These are phyloP conservation scores for Aratinga solstitialis DNA, from an alignment of 2,797 vertebrate species.

Conservation along the genomic window DNA sequence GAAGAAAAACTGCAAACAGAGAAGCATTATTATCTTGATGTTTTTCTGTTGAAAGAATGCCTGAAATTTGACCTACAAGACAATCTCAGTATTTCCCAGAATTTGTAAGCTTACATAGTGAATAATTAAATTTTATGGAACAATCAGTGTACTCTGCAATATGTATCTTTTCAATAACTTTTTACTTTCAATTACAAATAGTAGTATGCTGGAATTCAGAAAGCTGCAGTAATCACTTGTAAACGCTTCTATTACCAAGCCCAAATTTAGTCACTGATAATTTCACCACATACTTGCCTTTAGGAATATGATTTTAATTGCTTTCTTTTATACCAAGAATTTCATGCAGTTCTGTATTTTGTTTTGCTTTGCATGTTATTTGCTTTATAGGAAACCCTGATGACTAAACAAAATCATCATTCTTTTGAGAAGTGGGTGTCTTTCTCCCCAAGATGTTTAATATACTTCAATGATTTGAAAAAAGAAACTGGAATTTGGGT, in stretches of 20 bases:
- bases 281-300: background rate
- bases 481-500: background rate
- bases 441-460: background rate
- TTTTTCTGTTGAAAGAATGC: background rate
- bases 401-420: background rate
- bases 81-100: background rate
- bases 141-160: background rate
- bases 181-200: background rate
- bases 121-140: background rate
- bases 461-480: background rate
- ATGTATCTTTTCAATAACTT: background rate
- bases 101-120: background rate
- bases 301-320: background rate
- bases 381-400: background rate
- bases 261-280: background rate
- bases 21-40: background rate
- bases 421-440: background rate
- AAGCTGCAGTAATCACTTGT: background rate
- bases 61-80: background rate
- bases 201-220: background rate
- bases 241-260: background rate
- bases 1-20: background rate
- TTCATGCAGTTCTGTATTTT: background rate
- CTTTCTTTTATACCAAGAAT: background rate
- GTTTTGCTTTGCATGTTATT: background rate